phyloP scores from a whole-genome alignment of 2,113 vertebrate species.

The Hiodon alosoides region DNA sequence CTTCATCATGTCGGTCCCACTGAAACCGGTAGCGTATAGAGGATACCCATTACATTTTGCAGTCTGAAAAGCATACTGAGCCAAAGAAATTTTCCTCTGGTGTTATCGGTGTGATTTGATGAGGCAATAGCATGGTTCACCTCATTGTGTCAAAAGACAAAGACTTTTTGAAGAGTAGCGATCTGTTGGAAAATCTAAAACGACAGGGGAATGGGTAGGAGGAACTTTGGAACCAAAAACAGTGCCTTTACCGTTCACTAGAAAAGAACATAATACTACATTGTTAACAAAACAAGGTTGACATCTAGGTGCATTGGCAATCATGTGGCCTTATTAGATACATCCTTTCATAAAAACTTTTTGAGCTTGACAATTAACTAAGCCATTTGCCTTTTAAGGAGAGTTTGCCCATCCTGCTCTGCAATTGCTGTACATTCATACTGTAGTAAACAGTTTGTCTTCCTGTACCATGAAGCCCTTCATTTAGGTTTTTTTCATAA shows the following conservation, averaged over 20 bases:
- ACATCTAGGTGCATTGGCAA: not conserved
- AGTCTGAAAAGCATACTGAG: constrained; percentile 19
- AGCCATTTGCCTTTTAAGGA: not conserved
- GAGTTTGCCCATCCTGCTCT: not conserved
- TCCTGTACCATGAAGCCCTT: not conserved
- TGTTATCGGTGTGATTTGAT: constrained; percentile 22
- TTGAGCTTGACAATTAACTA: not conserved
- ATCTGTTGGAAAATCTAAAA: constrained; percentile 16
- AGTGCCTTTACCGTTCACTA: not conserved
- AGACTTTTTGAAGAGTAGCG: constrained; percentile 19
- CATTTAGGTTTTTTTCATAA: not conserved
- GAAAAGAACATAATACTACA: not conserved
- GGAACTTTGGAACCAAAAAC: constrained; percentile 14
- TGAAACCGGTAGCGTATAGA: constrained; percentile 17
- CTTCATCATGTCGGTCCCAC: constrained; percentile 12
- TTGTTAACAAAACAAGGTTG: not conserved
- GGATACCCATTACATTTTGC: constrained; percentile 16
- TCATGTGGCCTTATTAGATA: constrained; percentile 16
- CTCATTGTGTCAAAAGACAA: constrained; percentile 28
- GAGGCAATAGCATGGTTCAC: constrained; percentile 24
- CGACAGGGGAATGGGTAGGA: constrained; percentile 12
- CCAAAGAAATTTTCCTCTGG: constrained; percentile 23
- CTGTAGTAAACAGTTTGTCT: not conserved
- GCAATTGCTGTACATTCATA: not conserved
- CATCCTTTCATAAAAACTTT: not conserved